Percentiles rank a stretch among this genome's conserved stretches.
phyloP scores from a whole-genome alignment of 2,888 invertebrate genomes.

The Bedellia somnulentella region DNA sequence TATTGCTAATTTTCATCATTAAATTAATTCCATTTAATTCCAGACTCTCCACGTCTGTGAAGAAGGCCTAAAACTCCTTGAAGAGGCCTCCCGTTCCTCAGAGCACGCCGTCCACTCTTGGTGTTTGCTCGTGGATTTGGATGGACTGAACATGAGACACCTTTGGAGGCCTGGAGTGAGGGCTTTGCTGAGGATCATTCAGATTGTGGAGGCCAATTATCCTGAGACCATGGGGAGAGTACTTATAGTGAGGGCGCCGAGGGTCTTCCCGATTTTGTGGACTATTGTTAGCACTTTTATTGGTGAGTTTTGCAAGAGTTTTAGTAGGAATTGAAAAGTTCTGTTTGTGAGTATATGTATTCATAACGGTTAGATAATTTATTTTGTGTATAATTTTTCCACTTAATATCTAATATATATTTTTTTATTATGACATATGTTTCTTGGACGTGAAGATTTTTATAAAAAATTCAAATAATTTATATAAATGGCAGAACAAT shows the following conservation, averaged over 20 bases:
- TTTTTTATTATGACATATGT: no score
- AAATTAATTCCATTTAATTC: no score
- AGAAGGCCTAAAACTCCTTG: slow-evolving; percentile 84
- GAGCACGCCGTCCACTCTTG: slow-evolving; percentile 86
- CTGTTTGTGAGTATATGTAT: neutral
- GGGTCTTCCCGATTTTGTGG: slow-evolving; percentile 95
- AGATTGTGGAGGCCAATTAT: slow-evolving; percentile 89
- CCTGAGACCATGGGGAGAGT: slow-evolving; percentile 94
- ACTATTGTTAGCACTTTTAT: slow-evolving; percentile 94
- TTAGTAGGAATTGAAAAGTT: no score
- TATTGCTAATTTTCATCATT: no score
- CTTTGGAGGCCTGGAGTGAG: slow-evolving; percentile 92
- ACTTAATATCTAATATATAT: no score
- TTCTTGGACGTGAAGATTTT: no score
- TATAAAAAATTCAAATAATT: no score
- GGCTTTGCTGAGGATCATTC: slow-evolving; percentile 63
- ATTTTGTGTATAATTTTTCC: no score
- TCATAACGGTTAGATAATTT: no score
- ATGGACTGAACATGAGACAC: slow-evolving; percentile 93
- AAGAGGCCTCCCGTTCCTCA: slow-evolving; percentile 80
- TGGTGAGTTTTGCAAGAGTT: slow-evolving; percentile 61
- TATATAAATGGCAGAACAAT: no score
- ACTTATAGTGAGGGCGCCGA: slow-evolving; percentile 86
- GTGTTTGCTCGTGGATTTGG: slow-evolving; percentile 89
- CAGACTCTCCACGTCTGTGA: slow-evolving; percentile 87